Percentiles rank a stretch among this genome's conserved stretches.
Conservation (phyloP, 2,113 vertebrate species). For the Burhinus oedicnemus region DNA sequence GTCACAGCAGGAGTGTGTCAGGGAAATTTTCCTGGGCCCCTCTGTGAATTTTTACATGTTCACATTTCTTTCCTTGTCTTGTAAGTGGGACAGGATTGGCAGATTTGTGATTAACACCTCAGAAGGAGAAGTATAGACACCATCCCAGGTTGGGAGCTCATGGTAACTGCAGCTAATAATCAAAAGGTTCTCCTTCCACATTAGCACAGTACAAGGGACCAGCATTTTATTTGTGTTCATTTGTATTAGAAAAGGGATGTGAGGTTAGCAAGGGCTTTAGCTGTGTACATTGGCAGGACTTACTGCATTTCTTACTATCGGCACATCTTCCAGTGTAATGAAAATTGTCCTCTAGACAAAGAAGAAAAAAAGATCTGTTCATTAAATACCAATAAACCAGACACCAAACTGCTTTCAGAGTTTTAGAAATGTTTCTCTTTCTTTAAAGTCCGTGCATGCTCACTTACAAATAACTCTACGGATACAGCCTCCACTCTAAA, state of each 20-base stretch:
- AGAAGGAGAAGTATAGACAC: constrained; percentile 60
- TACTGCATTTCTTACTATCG: background rate
- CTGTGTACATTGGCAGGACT: background rate
- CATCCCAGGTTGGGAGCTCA: constrained; percentile 50
- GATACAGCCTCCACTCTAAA: constrained; percentile 52
- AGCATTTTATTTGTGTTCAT: constrained; percentile 56
- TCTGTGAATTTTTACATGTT: constrained; percentile 80
- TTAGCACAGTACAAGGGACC: constrained; percentile 56
- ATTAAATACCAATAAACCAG: background rate
- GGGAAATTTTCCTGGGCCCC: constrained; percentile 79
- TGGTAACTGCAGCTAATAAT: constrained; percentile 58
- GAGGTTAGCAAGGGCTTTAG: constrained; percentile 45
- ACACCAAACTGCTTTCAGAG: background rate
- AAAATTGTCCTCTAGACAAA: background rate
- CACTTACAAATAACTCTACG: constrained; percentile 38
- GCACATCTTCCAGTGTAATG: background rate
- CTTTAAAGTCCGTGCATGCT: constrained; percentile 38
- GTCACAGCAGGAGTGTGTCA: constrained; percentile 87
- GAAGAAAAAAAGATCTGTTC: background rate
- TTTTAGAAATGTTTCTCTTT: constrained; percentile 16
- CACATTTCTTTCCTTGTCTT: constrained; percentile 78
- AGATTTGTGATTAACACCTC: constrained; percentile 80
- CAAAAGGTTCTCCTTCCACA: constrained; percentile 64
- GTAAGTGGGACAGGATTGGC: constrained; percentile 76
- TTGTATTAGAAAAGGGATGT: constrained; percentile 15